Evolutionary conservation across 2,113 vertebrate species (phyloP), one percentile per base, ranked within the genome.

Genomic region (Barbus barbus): DNA sequence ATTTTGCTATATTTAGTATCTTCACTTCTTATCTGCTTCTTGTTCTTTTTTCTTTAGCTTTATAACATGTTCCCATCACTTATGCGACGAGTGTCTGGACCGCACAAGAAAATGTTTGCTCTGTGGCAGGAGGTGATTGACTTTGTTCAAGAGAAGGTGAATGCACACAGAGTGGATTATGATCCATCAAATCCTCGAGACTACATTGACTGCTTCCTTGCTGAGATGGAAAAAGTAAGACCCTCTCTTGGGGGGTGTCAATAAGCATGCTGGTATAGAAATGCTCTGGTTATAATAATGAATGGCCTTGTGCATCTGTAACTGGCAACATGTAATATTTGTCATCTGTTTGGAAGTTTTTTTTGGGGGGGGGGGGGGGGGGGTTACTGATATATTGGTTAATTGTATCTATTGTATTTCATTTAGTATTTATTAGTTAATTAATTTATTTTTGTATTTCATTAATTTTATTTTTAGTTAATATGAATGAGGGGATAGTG

Each of bases 141-240:
- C 0, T 96, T 94, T 8, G 5, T 94, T 3, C 11, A n/a, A 18
- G 26, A 13, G 0, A 86, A 85, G 26, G 87, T 95, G 24, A 24
- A 90, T 5, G 92, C 94, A 33, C 96, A 97, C 92, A 93, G 60
- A 86, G 91, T 83, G 51, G 91, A 93, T 6, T 85, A 92, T 82
- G 94, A 96, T 78, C 92, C 94, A 4, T 92, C 85, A 0, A 92
- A 94, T 46, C 87, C 91, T 4, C 92, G 93, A 86, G 96, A 97
- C 84, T 95, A 94, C 89, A 96, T 96, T 0, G 96, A 96, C 84
- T 93, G 93, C 84, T 97, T 95, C 84, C 93, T 97, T 33, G 86
- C 86, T 2, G 95, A 96, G 88, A 95, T 96, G 58, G 88, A 88
- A 87, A 96, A 96, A 92, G 96, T 96, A 72, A 44, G 63, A 81